Evolutionary conservation across 30 jellyfish, hydroid and myxozoan genomes (phyloP), one percentile per base, ranked within the genome.

Genomic region (Turritopsis dohrnii): DNA sequence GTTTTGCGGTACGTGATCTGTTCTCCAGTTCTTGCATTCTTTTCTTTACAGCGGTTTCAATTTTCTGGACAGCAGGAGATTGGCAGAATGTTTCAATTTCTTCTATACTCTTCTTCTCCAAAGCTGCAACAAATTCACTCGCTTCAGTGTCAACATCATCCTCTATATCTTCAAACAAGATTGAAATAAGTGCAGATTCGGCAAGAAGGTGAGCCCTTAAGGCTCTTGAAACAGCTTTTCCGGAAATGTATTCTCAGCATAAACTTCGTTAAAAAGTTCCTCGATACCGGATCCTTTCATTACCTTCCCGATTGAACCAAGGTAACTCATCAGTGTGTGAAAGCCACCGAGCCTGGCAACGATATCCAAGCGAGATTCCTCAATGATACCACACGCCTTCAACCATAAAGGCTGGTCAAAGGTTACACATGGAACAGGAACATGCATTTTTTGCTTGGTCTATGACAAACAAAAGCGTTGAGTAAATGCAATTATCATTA

Each of bases 321-420:
- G 84, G 71, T 75, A 88, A 29, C 96, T 82, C 96, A 88, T 83
- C 54, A 88, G 27, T 20, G 91, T 88, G 28, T 88, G 91, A 77
- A 88, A 88, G 7, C 91, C 91, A 29, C 96, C 96, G 18, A 88
- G 87, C 27, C 96, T 25, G 52, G 71, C 52, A 22, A 88, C 91
- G 16, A 82, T 83, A 22, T 53, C 71, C 53, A 83, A 52, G 18
- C 65, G 29, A 52, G 79, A 52, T 53, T 54, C 88, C 74, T 52
- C 81, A 30, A 82, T 82, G 82, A 88, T 88, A 21, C 83, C 86
- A 21, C 76, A 17, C 24, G 96, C 91, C 74, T 88, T 82, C 8
- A 22, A 69, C 88, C 92, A 82, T 0, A 88, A 88, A 8, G 96
- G 92, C 24, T 88, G 91, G 88, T 83, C 96, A 53, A 88, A 88